A percentile compares a stretch with the other conserved stretches of the same genome.
Evolutionary conservation across 2,113 vertebrate species (phyloP).

Genomic region (Myiozetetes cayanensis): DNA sequence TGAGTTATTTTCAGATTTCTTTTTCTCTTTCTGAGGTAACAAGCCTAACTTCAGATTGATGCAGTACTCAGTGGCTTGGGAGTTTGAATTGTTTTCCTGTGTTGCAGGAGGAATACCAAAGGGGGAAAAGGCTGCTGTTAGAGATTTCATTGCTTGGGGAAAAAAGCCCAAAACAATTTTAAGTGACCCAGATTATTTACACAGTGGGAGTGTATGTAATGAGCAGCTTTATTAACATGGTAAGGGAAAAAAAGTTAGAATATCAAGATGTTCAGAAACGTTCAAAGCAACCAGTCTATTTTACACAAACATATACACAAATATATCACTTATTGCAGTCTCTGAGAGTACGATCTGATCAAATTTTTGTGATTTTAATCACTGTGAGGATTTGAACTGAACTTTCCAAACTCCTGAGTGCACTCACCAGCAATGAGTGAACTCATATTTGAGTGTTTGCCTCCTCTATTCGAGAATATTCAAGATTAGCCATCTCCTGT

Average conservation of each 20-base stretch:
- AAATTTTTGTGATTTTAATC: background rate
- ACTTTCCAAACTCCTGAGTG: background rate
- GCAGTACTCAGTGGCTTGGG: background rate
- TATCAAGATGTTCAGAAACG: background rate
- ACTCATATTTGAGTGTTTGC: background rate
- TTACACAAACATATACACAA: background rate
- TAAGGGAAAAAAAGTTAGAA: background rate
- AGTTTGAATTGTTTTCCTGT: background rate
- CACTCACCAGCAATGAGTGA: background rate
- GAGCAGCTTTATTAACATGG: background rate
- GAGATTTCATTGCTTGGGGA: background rate
- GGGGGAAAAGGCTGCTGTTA: background rate
- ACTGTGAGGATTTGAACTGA: background rate
- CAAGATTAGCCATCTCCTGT: background rate
- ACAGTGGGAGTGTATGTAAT: background rate
- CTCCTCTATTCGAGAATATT: background rate
- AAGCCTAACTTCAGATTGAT: background rate
- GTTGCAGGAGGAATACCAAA: background rate
- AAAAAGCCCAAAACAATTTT: background rate
- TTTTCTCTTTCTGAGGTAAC: background rate
- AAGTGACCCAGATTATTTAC: background rate
- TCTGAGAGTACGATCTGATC: background rate
- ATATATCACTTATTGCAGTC: background rate
- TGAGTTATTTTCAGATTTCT: constrained; percentile 75
- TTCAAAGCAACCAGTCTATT: background rate